Percentiles rank a stretch among this genome's conserved stretches.
Evolutionary conservation across 2,888 invertebrate genomes (phyloP).

Genomic region (Gandaritis pyraliata): DNA sequence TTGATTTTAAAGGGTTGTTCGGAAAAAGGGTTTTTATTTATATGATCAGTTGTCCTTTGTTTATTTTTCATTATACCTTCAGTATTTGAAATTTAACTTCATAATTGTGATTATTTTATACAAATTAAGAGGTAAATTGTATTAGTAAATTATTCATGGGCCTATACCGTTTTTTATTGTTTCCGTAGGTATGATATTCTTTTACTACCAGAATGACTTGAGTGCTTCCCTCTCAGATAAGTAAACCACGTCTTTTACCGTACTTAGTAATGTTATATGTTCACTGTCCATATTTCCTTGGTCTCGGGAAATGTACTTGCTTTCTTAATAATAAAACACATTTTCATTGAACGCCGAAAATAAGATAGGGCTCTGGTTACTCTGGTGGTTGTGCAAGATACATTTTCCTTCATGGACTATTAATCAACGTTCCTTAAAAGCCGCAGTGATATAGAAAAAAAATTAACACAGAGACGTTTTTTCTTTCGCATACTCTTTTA

Average conservation of each 20-base stretch:
- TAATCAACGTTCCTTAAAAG: constrained; percentile 78
- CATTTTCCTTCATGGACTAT: constrained; percentile 67
- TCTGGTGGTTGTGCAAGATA: constrained; percentile 57
- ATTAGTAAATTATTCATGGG: too few relatives aligned
- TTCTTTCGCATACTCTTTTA: neutral
- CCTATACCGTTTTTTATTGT: neutral
- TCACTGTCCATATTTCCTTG: constrained; percentile 44
- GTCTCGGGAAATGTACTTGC: constrained; percentile 41
- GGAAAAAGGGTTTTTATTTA: constrained; percentile 7
- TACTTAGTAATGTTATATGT: constrained; percentile 40
- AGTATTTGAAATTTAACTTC: neutral
- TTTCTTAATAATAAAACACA: constrained; percentile 27
- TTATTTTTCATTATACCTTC: constrained; percentile 12
- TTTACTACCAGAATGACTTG: constrained; percentile 11
- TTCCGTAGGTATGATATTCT: constrained; percentile 4
- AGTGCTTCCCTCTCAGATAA: constrained; percentile 28
- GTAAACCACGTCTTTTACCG: constrained; percentile 30
- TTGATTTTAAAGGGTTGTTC: constrained; percentile 15
- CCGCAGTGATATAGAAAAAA: constrained; percentile 71
- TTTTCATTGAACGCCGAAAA: constrained; percentile 32
- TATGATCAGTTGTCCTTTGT: constrained; percentile 9
- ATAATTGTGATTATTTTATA: neutral
- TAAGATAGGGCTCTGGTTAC: constrained; percentile 42
- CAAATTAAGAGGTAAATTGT: too few relatives aligned
- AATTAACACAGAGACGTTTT: constrained; percentile 47